These are phyloP conservation scores for Delphinus delphis DNA, from an alignment of 2,113 vertebrate species.

Conservation along the genomic window DNA sequence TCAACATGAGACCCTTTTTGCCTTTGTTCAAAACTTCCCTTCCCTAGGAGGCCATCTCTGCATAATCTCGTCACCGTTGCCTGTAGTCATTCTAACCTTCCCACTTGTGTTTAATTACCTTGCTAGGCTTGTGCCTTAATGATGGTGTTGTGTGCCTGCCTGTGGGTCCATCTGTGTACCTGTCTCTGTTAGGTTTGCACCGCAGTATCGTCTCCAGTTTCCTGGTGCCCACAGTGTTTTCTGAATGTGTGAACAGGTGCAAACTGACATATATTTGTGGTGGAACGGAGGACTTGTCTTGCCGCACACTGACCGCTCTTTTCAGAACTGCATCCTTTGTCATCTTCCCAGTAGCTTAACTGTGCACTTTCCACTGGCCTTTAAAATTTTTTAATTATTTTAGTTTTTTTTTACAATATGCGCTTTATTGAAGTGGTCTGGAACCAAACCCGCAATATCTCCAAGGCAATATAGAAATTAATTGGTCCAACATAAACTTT, in stretches of 20 bases:
- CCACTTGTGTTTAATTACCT: neutral
- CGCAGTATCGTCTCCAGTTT: neutral
- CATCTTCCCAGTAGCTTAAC: neutral
- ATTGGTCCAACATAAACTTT: neutral
- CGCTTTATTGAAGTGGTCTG: neutral
- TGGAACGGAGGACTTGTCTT: neutral
- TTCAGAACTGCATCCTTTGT: neutral
- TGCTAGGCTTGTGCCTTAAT: neutral
- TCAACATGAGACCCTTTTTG: neutral
- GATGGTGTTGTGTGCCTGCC: neutral
- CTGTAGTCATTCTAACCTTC: neutral
- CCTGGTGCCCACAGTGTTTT: neutral
- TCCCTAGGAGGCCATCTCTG: neutral
- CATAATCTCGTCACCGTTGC: neutral
- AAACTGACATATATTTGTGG: neutral
- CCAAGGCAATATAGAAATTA: neutral
- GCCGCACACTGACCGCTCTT: neutral
- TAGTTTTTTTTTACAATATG: neutral
- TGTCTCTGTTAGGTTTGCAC: neutral
- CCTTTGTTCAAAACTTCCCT: neutral
- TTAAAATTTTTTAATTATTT: neutral
- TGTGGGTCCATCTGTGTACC: fast-evolving
- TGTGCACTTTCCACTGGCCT: neutral
- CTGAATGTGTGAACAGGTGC: neutral
- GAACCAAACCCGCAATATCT: neutral